Conservation (phyloP, 2,888 invertebrate genomes). For the Isotomurus palustris region DNA sequence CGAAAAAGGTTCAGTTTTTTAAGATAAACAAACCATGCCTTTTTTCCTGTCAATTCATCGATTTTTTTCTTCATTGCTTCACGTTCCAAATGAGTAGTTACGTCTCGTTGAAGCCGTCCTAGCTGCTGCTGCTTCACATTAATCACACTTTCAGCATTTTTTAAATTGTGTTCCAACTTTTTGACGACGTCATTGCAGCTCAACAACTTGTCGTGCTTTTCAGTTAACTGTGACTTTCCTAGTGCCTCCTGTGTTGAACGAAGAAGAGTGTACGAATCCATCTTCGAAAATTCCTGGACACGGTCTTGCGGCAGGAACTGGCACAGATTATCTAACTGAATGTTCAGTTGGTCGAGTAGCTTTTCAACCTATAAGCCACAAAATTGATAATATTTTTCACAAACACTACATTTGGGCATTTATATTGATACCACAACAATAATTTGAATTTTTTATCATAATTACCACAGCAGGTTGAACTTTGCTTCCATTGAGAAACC, state of each 20-base stretch:
- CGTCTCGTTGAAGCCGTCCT: conserved; percentile 58
- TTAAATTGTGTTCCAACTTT: conserved; percentile 20
- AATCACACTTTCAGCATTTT: conserved; percentile 20
- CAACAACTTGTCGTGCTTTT: conserved; percentile 31
- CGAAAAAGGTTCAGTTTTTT: too few species aligned
- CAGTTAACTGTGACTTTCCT: conserved; percentile 51
- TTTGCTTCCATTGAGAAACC: conserved; percentile 48
- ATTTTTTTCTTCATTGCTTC: conserved; percentile 62
- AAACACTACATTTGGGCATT: too few species aligned
- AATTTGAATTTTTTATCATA: too few species aligned
- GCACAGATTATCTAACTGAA: conserved; percentile 74
- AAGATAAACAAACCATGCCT: conserved; percentile 48
- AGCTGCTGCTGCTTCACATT: conserved; percentile 33
- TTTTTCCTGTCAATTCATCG: conserved; percentile 61
- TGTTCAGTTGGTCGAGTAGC: conserved; percentile 47
- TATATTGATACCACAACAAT: too few species aligned
- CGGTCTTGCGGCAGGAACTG: conserved; percentile 94
- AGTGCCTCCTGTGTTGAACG: conserved; percentile 76
- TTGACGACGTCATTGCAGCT: conserved; percentile 22
- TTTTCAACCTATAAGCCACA: conserved; percentile 47
- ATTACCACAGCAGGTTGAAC: conserved; percentile 48
- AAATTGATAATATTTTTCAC: too few species aligned
- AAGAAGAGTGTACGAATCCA: conserved; percentile 76
- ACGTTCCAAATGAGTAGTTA: conserved; percentile 66
- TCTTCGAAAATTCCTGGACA: conserved; percentile 91